Conservation (phyloP, 1,140 invertebrate species). For the Lepidurus apus region DNA sequence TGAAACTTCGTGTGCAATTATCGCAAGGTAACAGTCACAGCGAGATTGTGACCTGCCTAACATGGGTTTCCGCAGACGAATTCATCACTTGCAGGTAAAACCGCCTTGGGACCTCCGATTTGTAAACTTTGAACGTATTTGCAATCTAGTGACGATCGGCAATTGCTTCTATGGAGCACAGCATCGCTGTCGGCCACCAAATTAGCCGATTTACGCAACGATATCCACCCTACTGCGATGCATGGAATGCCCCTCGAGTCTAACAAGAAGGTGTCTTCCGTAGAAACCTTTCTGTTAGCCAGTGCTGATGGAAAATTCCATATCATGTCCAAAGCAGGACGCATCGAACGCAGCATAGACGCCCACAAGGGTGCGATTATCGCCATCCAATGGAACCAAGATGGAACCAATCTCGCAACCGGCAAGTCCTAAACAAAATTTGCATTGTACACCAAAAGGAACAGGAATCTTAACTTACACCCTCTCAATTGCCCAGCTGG, state of each 20-base stretch:
- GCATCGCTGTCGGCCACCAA: conserved; percentile 67
- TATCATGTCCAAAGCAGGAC: conserved; percentile 77
- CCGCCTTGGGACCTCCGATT: neutral
- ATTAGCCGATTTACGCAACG: conserved; percentile 68
- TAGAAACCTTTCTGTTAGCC: conserved; percentile 79
- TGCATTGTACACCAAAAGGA: conserved; percentile 11
- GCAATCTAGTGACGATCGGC: conserved; percentile 76
- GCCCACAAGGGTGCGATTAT: conserved; percentile 75
- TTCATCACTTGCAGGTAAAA: conserved; percentile 76
- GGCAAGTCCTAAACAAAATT: conserved; percentile 48
- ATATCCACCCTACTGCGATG: conserved; percentile 81
- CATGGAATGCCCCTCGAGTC: conserved; percentile 66
- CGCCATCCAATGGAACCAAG: conserved; percentile 72
- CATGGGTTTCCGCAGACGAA: conserved; percentile 88
- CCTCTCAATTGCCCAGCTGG: conserved; percentile 57
- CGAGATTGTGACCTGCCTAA: conserved; percentile 74
- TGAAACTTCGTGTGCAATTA: neutral
- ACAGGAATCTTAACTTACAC: neutral
- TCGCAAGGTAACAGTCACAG: conserved; percentile 47
- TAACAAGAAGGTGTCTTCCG: conserved; percentile 60
- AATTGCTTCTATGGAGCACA: conserved; percentile 81
- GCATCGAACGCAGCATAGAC: conserved; percentile 85
- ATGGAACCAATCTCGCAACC: conserved; percentile 84
- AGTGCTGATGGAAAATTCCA: conserved; percentile 90
- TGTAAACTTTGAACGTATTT: conserved; percentile 29